phyloP scores from a whole-genome alignment of 1,140 invertebrate species.

The Tribolium madens region DNA sequence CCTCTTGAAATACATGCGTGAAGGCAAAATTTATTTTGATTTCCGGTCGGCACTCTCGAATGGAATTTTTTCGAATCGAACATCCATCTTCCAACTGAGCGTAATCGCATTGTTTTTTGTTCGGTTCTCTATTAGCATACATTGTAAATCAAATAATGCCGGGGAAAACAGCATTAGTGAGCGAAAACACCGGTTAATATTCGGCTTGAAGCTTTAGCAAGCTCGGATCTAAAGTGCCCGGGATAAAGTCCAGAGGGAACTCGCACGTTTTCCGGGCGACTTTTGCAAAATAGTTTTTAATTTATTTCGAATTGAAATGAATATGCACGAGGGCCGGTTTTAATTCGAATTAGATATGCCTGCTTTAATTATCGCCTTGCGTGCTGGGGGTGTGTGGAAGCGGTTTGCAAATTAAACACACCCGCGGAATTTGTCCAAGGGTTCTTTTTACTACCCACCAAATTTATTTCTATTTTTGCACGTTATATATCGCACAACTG shows the following conservation, averaged over 20 bases:
- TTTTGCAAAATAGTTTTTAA: constrained; percentile 43
- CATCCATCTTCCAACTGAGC: constrained; percentile 28
- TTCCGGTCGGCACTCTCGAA: constrained; percentile 9
- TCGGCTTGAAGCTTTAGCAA: constrained; percentile 24
- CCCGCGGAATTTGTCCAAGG: constrained; percentile 6
- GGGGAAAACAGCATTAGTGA: constrained; percentile 36
- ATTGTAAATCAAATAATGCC: constrained; percentile 39
- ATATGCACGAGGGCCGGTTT: constrained; percentile 41
- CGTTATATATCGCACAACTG: constrained; percentile 2
- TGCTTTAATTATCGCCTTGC: constrained; percentile 38
- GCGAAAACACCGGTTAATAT: constrained; percentile 37
- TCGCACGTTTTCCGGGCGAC: constrained; percentile 13
- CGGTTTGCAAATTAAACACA: constrained; percentile 36
- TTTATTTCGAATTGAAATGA: constrained; percentile 46
- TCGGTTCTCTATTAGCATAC: constrained; percentile 38
- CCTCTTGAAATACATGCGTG: not conserved
- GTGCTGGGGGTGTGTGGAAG: constrained; percentile 1
- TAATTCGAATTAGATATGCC: constrained; percentile 46
- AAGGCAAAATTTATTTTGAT: constrained; percentile 8
- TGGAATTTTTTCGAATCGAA: constrained; percentile 12
- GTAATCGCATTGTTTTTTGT: constrained; percentile 39
- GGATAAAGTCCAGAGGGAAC: constrained; percentile 5
- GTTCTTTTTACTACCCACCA: not conserved
- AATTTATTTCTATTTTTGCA: constrained; percentile 20
- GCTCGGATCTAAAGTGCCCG: constrained; percentile 27